Evolutionary conservation across 1,140 invertebrate genomes (phyloP).

Genomic region (Conopomorpha cramerella): DNA sequence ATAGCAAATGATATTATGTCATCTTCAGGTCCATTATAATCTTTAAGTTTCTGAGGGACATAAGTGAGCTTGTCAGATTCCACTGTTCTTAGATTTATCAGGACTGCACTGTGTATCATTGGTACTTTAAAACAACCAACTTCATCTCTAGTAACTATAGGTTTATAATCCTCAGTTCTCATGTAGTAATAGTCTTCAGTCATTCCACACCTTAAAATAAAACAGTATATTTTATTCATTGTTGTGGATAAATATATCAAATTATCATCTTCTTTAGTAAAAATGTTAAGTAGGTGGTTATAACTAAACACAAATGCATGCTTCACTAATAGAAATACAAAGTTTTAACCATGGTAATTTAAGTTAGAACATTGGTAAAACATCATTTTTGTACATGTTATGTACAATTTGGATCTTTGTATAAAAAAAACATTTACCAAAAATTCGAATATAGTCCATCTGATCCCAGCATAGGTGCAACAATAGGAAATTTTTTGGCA

Average conservation of each 20-base stretch:
- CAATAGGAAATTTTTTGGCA: constrained; percentile 65
- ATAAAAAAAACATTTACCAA: constrained; percentile 65
- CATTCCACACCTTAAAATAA: constrained; percentile 82
- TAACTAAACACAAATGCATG: no score
- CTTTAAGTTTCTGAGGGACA: constrained; percentile 63
- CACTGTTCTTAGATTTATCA: constrained; percentile 75
- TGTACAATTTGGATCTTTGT: constrained; percentile 1
- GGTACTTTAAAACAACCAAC: constrained; percentile 83
- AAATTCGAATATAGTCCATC: constrained; percentile 93
- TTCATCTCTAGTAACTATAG: constrained; percentile 75
- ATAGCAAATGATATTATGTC: constrained; percentile 95
- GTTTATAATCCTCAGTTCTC: constrained; percentile 84
- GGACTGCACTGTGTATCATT: constrained; percentile 89
- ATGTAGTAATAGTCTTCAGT: constrained; percentile 85
- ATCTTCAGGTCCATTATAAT: constrained; percentile 80
- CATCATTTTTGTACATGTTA: no score
- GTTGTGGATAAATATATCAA: no score
- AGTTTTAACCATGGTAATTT: no score
- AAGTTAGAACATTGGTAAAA: no score
- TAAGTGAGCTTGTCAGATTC: constrained; percentile 78
- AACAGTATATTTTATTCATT: no score
- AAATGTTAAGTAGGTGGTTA: no score
- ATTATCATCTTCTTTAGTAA: no score
- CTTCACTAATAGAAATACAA: no score
- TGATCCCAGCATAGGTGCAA: constrained; percentile 85